Evolutionary conservation across 30 jellyfish, hydroid and myxozoan genomes (phyloP).

Genomic region (Cassiopea andromeda): DNA sequence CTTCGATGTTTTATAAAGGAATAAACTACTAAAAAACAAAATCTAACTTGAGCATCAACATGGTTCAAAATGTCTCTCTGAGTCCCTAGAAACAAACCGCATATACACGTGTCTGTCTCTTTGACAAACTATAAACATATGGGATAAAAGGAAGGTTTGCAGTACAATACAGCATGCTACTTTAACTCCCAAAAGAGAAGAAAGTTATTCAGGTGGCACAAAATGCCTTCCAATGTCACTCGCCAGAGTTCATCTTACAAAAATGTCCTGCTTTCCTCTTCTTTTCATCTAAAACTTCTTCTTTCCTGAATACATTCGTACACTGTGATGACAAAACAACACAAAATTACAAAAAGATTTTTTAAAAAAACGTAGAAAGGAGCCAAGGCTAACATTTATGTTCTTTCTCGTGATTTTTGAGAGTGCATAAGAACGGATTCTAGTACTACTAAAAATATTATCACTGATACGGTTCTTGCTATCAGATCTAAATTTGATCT

Average conservation of each 20-base stretch:
- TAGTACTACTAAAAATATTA: too few species aligned
- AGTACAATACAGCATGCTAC: not conserved
- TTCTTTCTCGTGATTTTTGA: too few species aligned
- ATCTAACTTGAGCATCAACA: not conserved
- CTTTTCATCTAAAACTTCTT: not conserved
- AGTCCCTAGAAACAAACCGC: not conserved
- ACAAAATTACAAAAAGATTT: not conserved
- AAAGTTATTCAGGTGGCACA: not conserved
- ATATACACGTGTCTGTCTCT: not conserved
- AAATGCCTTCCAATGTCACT: not conserved
- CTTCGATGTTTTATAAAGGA: not conserved
- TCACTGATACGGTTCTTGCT: too few species aligned
- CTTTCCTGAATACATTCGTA: conserved; percentile 65
- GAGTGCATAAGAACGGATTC: too few species aligned
- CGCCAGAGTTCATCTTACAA: not conserved
- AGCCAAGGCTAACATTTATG: too few species aligned
- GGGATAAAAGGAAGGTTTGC: not conserved
- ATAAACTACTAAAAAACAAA: not conserved
- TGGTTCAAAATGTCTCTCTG: not conserved
- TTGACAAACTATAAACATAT: not conserved
- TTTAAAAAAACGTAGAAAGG: too few species aligned
- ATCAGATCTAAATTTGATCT: too few species aligned
- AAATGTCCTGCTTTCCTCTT: not conserved
- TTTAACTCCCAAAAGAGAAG: too few species aligned
- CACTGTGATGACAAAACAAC: conserved; percentile 20